phyloP scores from a whole-genome alignment of 2,888 invertebrate species.

The Amorpha juglandis region DNA sequence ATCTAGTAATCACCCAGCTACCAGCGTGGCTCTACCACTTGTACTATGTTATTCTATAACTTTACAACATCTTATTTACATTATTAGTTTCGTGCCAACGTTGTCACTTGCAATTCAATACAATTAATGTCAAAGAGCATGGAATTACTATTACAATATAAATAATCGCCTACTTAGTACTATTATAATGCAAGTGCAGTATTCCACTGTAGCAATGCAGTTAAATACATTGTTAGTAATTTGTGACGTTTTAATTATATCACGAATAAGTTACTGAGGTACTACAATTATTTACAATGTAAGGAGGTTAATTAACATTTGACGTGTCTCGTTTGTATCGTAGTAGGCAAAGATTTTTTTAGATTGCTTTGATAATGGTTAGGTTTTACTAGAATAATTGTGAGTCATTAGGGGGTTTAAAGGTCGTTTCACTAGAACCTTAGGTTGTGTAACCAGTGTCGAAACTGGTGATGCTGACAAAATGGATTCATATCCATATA shows the following conservation, averaged over 20 bases:
- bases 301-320: background rate
- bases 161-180: slow-evolving; percentile 5
- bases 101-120: background rate
- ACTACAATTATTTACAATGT: slow-evolving; percentile 16
- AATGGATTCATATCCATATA: too few relatives aligned
- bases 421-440: too few relatives aligned
- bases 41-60: too few relatives aligned
- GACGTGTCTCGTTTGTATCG: background rate
- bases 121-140: slow-evolving; percentile 5
- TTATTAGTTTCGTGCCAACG: background rate
- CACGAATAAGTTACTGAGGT: background rate
- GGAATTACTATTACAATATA: slow-evolving; percentile 12
- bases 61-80: too few relatives aligned
- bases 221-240: slow-evolving; percentile 16
- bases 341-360: background rate
- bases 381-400: too few relatives aligned
- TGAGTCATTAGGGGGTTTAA: too few relatives aligned
- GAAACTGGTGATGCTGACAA: too few relatives aligned
- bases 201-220: background rate
- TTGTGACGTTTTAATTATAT: background rate
- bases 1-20: too few relatives aligned
- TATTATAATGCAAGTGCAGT: background rate
- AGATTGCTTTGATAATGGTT: background rate
- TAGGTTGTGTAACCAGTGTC: too few relatives aligned
- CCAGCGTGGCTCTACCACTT: too few relatives aligned